Base-by-base conservation (phyloP, 2,888 invertebrate genomes). In the Periphyllus acericola region DNA sequence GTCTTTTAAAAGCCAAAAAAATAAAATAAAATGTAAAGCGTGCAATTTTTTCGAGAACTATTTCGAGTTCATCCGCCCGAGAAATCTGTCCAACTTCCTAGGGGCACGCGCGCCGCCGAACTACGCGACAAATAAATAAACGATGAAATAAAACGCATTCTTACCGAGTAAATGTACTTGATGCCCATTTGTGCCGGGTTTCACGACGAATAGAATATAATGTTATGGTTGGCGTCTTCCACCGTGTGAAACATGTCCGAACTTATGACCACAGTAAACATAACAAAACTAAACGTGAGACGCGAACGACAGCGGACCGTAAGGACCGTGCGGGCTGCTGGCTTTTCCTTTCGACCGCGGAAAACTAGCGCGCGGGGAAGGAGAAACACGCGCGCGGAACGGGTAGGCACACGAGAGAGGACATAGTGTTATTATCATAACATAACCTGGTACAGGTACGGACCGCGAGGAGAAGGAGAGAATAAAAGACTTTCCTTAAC, bases 221-320 rank as follows among this genome's bases (percentile, higher is more conserved):
- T 83, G 29, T 60, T 36, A 60, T 14, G 55, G 36, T 40, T 74
- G 74, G 36, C 76, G 84, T 55, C 60, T 83, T 74, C 55, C 55
- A 83, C 75, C 74, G 84, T 34, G 29, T 85, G 85, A 78, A 78
- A 78, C 85, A 85, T 85, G 68, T 85, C 85, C 78, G 85, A 25
- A 74, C 75, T 83, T 17, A 17, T 68, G 32, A 74, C 66, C 46
- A 55, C 46, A 3, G 78, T 85, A n/a, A 78, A 78, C 68, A 52
- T 66, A 55, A 78, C 34, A 21, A 46, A 78, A 85, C 78, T 85
- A 29, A 84, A 84, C 66, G 75, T n/a, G 75, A 68, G 66, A 74
- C 17, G 32, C n/a, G 17, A 3, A 25, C 68, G 19, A 36, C n/a
- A 36, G 52, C 60, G n/a, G 21, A 34, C 8, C 36, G 25, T 21